These are phyloP conservation scores for Nansenia antarctica DNA, from an alignment of 2,113 vertebrate genomes.

Conservation along the genomic window DNA sequence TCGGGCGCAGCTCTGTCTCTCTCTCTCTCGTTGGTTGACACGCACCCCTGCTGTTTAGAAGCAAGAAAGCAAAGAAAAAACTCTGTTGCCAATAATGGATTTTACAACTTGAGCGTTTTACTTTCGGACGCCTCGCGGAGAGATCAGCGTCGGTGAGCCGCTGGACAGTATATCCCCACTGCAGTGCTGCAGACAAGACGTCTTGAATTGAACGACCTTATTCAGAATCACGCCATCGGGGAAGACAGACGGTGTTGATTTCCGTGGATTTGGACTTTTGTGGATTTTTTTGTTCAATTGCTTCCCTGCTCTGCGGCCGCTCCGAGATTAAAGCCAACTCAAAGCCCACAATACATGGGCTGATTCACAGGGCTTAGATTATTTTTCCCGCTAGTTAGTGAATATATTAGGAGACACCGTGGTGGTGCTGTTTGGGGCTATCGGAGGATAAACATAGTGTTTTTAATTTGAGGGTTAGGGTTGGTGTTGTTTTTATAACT, in stretches of 20 bases:
- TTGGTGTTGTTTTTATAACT: conserved; percentile 1
- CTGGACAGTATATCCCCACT: neutral
- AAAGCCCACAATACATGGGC: conserved; percentile 33
- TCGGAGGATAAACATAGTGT: neutral
- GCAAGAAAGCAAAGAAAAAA: neutral
- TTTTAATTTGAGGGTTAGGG: neutral
- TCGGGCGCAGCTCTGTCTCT: conserved; percentile 12
- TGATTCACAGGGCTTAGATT: conserved; percentile 9
- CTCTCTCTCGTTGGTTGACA: conserved; percentile 12
- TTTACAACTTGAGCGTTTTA: conserved; percentile 18
- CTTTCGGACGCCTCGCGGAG: neutral
- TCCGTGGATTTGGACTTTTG: conserved; percentile 53
- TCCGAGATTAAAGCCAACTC: conserved; percentile 25
- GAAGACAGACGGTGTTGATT: conserved; percentile 14
- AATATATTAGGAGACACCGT: neutral
- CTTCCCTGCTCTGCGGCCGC: conserved; percentile 44
- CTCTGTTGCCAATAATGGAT: conserved; percentile 26
- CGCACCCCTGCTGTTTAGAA: neutral
- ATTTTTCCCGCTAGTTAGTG: neutral
- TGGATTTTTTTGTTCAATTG: conserved; percentile 29
- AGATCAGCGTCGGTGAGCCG: neutral
- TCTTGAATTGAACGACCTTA: neutral
- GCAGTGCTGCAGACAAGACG: neutral
- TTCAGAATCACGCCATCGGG: conserved; percentile 16
- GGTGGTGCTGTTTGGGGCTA: neutral